Conservation (phyloP, 2,888 invertebrate genomes). For the Drosophila longiperda region DNA sequence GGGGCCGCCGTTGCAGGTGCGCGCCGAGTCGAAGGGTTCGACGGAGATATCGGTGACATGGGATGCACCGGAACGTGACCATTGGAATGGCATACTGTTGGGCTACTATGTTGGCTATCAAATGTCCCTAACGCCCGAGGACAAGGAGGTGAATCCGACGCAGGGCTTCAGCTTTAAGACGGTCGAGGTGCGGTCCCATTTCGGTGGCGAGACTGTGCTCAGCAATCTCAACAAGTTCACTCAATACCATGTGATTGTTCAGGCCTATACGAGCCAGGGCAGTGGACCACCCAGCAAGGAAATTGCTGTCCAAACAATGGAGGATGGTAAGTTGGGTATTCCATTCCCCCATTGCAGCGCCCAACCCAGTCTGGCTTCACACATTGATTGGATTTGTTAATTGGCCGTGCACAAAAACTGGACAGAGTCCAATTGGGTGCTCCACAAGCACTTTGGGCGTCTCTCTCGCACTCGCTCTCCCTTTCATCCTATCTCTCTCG, state of each 20-base stretch:
- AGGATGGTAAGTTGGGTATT: constrained; percentile 89
- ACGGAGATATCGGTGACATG: constrained; percentile 93
- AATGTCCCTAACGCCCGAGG: constrained; percentile 85
- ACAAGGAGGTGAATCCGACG: constrained; percentile 85
- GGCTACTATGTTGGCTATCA: constrained; percentile 95
- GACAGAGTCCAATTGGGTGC: constrained; percentile 9
- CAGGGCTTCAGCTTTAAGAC: constrained; percentile 90
- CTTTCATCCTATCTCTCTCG: not conserved
- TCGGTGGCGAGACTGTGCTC: constrained; percentile 89
- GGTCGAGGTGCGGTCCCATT: constrained; percentile 90
- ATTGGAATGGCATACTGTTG: constrained; percentile 94
- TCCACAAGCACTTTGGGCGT: constrained; percentile 9
- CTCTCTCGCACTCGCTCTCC: not conserved
- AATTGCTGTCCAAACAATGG: constrained; percentile 91
- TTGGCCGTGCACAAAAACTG: constrained; percentile 66
- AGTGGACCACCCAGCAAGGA: constrained; percentile 94
- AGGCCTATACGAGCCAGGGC: constrained; percentile 94
- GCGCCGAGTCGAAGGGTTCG: constrained; percentile 93
- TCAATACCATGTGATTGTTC: constrained; percentile 92
- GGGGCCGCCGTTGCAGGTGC: constrained; percentile 92
- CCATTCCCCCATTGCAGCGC: not conserved
- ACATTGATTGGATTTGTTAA: constrained; percentile 80
- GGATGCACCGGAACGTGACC: constrained; percentile 94
- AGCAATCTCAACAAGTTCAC: constrained; percentile 92
- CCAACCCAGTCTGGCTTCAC: constrained; percentile 21